phyloP scores from a whole-genome alignment of 2,888 invertebrate genomes.

The Adela reaumurella region DNA sequence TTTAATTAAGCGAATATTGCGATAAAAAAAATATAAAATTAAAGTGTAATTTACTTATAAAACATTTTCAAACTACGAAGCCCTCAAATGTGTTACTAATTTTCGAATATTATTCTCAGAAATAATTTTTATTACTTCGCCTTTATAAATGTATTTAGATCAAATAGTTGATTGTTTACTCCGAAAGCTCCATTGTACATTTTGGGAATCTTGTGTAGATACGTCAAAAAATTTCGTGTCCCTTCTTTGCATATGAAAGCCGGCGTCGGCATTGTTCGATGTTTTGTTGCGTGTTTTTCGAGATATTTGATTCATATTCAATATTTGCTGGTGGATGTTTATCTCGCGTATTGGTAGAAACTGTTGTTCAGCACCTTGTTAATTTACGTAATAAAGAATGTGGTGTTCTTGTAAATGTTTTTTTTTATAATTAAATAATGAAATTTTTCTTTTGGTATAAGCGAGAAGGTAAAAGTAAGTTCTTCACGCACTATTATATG shows the following conservation, averaged over 20 bases:
- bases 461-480: too few relatives aligned
- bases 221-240: slow-evolving; percentile 31
- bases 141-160: slow-evolving; percentile 22
- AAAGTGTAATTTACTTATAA: too few relatives aligned
- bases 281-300: slow-evolving; percentile 14
- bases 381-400: too few relatives aligned
- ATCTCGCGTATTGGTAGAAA: too few relatives aligned
- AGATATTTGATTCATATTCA: slow-evolving; percentile 23
- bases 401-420: too few relatives aligned
- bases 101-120: slow-evolving; percentile 1
- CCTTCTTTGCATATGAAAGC: slow-evolving; percentile 48
- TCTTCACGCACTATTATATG: too few relatives aligned
- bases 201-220: slow-evolving; percentile 40
- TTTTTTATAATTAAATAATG: too few relatives aligned
- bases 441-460: too few relatives aligned
- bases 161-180: slow-evolving; percentile 25
- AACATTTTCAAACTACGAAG: neutral
- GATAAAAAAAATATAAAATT: too few relatives aligned
- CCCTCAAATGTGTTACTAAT: neutral
- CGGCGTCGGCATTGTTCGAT: slow-evolving; percentile 16
- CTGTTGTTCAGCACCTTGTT: too few relatives aligned
- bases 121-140: slow-evolving; percentile 11
- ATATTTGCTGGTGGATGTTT: slow-evolving; percentile 11
- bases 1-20: too few relatives aligned
- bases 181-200: slow-evolving; percentile 19